Percentiles rank a stretch among this genome's conserved stretches.
Conservation (phyloP, 2,113 vertebrate species). For the Oryzias melastigma region DNA sequence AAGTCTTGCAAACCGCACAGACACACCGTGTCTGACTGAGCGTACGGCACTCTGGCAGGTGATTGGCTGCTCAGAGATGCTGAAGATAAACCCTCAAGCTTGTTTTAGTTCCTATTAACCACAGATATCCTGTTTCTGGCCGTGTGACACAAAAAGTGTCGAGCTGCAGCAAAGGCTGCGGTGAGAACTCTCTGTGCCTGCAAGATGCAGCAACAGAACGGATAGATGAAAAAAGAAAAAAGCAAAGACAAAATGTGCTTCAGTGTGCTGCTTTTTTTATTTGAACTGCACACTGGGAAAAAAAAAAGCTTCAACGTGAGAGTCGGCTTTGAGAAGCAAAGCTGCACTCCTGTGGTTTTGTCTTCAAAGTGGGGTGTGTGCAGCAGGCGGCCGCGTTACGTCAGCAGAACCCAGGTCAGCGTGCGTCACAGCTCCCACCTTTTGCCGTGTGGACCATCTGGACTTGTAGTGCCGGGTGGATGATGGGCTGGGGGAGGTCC, state of each 20-base stretch:
- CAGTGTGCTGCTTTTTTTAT: neutral
- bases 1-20: conserved; percentile 52
- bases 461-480: conserved; percentile 82
- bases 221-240: neutral
- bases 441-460: conserved; percentile 87
- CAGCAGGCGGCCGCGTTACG: conserved; percentile 18
- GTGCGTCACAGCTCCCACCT: conserved; percentile 74
- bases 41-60: conserved; percentile 63
- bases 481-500: conserved; percentile 93
- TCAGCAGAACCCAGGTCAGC: conserved; percentile 1
- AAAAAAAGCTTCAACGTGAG: neutral
- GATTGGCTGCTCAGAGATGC: conserved; percentile 72
- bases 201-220: conserved; percentile 3
- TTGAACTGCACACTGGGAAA: neutral
- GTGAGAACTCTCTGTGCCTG: conserved; percentile 26
- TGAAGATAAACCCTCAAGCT: conserved; percentile 66
- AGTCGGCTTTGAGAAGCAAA: neutral
- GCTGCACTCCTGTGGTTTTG: conserved; percentile 25
- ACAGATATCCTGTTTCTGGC: conserved; percentile 86
- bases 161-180: conserved; percentile 10
- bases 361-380: conserved; percentile 43
- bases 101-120: conserved; percentile 77
- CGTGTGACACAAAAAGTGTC: conserved; percentile 65
- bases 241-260: conserved; percentile 4
- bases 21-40: conserved; percentile 60